Percentiles rank a stretch among this genome's conserved stretches.
Conservation (phyloP, 2,797 vertebrate species). For the Buphagus erythrorhynchus region DNA sequence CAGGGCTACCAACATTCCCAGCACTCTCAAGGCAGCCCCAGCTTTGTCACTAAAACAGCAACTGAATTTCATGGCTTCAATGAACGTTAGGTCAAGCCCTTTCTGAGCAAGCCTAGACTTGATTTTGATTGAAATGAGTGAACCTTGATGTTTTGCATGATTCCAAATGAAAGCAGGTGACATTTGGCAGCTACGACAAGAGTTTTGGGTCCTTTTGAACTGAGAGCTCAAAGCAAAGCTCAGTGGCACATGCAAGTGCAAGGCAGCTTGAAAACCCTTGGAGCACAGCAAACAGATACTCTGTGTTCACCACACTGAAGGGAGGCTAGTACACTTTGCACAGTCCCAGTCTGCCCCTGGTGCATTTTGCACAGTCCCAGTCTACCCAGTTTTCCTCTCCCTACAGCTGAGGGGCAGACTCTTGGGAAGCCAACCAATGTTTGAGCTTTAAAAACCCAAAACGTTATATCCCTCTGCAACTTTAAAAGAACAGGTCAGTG, state of each 20-base stretch:
- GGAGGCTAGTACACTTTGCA: background rate
- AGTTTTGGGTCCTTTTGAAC: background rate
- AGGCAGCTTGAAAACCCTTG: background rate
- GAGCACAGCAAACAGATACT: background rate
- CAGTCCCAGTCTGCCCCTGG: background rate
- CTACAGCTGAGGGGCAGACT: background rate
- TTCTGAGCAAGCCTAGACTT: background rate
- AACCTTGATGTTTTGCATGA: background rate
- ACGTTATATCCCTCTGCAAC: background rate
- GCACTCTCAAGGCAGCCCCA: background rate
- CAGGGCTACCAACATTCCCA: background rate
- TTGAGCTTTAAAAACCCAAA: background rate
- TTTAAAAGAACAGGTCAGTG: background rate
- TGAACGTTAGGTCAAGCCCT: conserved; percentile 17
- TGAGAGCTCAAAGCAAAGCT: background rate
- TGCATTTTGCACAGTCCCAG: background rate
- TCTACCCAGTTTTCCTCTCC: background rate
- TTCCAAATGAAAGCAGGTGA: conserved; percentile 21
- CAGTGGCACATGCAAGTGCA: background rate
- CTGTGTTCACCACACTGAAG: background rate
- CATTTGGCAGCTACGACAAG: background rate
- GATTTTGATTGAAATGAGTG: background rate
- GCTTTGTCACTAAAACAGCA: background rate
- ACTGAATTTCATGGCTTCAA: background rate
- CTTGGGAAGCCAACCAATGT: background rate